Evolutionary conservation across 2,113 vertebrate species (phyloP), one percentile per base, ranked within the genome.

Genomic region (Kryptolebias marmoratus): DNA sequence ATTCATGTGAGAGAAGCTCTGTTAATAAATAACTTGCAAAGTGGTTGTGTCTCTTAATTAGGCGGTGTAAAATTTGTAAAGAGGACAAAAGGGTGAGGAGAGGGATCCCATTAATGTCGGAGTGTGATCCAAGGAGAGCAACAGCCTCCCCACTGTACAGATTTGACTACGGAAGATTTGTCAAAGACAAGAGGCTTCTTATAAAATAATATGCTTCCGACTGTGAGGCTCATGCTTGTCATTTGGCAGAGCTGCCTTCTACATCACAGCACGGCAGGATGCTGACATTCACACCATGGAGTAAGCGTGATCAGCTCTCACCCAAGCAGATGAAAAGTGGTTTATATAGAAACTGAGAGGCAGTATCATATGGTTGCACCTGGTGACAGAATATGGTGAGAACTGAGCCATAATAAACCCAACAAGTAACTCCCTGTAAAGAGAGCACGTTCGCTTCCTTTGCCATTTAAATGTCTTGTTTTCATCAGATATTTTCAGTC

Each of bases 291-390:
- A 90, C 91, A 92, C 91, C 82, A 58, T 13, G 71, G 70, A 85
- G 85, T 42, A 81, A 76, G 91, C 87, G 91, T 89, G 87, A 92
- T 88, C 86, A 83, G 83, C 84, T 91, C 88, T 89, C 89, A 88
- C 89, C 88, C 86, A 83, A 82, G 82, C 86, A 83, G 83, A 88
- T 79, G 86, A 87, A 82, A 88, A 89, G 86, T 81, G 81, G 83
- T 87, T 91, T 90, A 91, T 91, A 91, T 92, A 91, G 91, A 91
- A 92, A 75, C 81, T 87, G 88, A 92, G 89, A 91, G 83, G 86
- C 84, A 77, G 80, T 69, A 87, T 91, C 91, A 91, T 92, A 91
- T 92, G 91, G 86, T 90, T 81, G 83, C 91, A 91, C 86, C 86
- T 88, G 87, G 86, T 86, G 85, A 84, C 60, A 79, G 84, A 86